phyloP scores from a whole-genome alignment of 2,797 vertebrate genomes.

The Oryzias dopingdopingensis region DNA sequence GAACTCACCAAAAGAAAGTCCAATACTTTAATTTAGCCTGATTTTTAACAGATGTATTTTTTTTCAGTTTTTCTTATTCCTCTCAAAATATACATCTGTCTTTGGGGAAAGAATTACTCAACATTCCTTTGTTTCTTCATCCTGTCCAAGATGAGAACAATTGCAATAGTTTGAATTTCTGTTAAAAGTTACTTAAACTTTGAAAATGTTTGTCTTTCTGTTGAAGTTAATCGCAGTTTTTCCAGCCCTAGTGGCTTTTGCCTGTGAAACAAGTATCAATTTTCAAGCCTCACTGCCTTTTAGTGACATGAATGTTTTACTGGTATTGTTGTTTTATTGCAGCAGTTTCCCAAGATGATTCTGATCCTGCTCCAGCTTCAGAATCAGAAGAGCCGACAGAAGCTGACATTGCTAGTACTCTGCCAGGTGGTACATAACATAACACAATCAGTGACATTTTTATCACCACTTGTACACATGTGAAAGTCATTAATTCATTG shows the following conservation, averaged over 20 bases:
- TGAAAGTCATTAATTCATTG: no score
- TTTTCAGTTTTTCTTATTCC: neutral
- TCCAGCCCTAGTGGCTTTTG: no score
- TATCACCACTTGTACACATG: no score
- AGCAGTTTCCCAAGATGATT: conserved; percentile 28
- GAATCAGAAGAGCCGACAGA: no score
- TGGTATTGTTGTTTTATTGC: conserved; percentile 28
- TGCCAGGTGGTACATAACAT: no score
- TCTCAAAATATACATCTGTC: neutral
- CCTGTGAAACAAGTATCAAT: no score
- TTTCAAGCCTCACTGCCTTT: neutral
- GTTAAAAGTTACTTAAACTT: conserved; percentile 16
- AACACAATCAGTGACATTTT: no score
- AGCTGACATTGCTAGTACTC: no score
- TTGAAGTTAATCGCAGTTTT: neutral
- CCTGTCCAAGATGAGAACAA: conserved; percentile 1
- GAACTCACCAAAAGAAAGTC: neutral
- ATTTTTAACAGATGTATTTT: neutral
- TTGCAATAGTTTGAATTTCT: conserved; percentile 39
- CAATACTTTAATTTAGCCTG: no score
- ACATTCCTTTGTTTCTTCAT: conserved; percentile 11
- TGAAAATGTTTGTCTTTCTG: conserved; percentile 34
- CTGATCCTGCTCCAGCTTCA: no score
- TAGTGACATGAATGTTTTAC: neutral
- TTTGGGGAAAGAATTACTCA: conserved; percentile 39